A percentile compares a stretch with the other conserved stretches of the same genome.
phyloP scores from a whole-genome alignment of 2,113 vertebrate species.

The Oreochromis tanganicae region DNA sequence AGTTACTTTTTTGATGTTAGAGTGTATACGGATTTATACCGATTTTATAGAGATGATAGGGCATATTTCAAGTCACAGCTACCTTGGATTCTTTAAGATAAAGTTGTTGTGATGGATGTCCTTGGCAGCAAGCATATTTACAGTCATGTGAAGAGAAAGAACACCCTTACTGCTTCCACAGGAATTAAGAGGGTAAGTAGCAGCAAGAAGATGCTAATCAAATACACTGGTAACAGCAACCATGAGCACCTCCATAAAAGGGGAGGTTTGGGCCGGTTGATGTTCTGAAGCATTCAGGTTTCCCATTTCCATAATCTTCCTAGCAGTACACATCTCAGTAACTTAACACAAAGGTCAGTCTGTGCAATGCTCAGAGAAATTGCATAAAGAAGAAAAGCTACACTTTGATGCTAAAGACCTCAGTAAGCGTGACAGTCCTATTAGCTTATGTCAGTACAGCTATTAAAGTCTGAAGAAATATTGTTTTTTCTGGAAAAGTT shows the following conservation, averaged over 20 bases:
- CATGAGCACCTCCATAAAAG: background rate
- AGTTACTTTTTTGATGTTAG: background rate
- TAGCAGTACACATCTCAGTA: background rate
- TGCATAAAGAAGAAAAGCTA: background rate
- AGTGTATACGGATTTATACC: background rate
- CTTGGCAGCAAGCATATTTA: background rate
- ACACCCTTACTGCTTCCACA: background rate
- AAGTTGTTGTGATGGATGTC: background rate
- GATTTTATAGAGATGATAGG: background rate
- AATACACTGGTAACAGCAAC: background rate
- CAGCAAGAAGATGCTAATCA: background rate
- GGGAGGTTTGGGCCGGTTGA: background rate
- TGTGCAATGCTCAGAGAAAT: background rate
- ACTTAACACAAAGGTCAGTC: background rate
- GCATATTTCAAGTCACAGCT: background rate
- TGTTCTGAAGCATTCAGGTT: background rate
- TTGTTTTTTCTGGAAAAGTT: background rate
- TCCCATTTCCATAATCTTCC: background rate
- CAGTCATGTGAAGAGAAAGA: background rate
- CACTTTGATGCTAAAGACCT: background rate
- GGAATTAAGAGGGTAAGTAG: background rate
- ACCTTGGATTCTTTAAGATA: background rate
- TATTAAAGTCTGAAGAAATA: background rate
- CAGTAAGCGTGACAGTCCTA: background rate
- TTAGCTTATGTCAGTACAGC: background rate